These are phyloP conservation scores for Ptilonorhynchus violaceus DNA, from an alignment of 2,113 vertebrate genomes.

Conservation along the genomic window DNA sequence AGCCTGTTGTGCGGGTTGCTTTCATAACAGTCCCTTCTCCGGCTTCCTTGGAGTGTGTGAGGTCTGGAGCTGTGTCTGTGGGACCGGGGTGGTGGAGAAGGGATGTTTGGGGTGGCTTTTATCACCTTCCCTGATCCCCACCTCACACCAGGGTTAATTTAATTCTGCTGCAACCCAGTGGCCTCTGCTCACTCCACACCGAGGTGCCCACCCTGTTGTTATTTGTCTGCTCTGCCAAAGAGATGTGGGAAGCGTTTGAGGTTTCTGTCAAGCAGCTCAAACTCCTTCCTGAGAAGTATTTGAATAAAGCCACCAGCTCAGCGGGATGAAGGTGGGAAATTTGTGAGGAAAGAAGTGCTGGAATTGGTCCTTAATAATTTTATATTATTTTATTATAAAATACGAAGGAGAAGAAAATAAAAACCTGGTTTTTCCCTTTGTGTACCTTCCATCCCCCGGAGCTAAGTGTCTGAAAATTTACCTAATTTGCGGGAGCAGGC, in stretches of 20 bases:
- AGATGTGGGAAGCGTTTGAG: not conserved
- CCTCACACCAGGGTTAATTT: not conserved
- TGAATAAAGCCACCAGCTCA: not conserved
- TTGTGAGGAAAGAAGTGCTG: not conserved
- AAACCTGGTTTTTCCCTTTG: not conserved
- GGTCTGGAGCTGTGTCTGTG: accelerated
- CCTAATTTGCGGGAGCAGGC: not conserved
- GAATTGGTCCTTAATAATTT: not conserved
- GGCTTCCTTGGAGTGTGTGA: not conserved
- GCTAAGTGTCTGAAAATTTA: not conserved
- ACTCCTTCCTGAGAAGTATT: not conserved
- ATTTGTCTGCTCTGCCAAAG: not conserved
- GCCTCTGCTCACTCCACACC: not conserved
- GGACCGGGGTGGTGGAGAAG: not conserved
- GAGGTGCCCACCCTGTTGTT: not conserved
- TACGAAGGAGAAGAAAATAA: not conserved
- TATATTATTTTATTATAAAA: not conserved
- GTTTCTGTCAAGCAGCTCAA: not conserved
- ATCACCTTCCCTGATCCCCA: not conserved
- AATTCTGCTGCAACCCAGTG: not conserved
- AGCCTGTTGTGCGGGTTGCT: not conserved
- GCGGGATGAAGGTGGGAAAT: not conserved
- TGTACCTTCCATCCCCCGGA: not conserved
- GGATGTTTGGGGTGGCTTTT: not conserved
- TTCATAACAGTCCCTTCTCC: not conserved